These are phyloP conservation scores for Liparis tanakae DNA, from an alignment of 2,797 vertebrate genomes.

Conservation along the genomic window DNA sequence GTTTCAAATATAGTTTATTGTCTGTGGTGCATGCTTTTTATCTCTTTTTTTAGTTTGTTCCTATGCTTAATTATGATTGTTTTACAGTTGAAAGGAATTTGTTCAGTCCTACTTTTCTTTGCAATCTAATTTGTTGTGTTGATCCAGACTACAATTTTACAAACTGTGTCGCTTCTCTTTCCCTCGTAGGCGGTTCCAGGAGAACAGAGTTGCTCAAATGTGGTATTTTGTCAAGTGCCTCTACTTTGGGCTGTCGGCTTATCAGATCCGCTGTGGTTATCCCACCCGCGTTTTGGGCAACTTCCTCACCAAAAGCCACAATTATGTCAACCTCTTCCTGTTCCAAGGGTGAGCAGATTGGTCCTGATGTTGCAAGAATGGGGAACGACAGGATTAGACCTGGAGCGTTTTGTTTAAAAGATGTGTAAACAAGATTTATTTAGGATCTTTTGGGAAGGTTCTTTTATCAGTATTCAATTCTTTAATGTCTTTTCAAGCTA, in stretches of 20 bases:
- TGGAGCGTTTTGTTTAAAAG: neutral
- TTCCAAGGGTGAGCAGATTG: slow-evolving; percentile 92
- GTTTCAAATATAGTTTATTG: neutral
- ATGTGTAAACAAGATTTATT: slow-evolving; percentile 4
- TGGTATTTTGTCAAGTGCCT: slow-evolving; percentile 99
- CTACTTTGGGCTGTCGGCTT: slow-evolving; percentile 98
- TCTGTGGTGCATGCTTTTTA: neutral
- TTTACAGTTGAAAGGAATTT: slow-evolving; percentile 8
- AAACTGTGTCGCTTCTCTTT: slow-evolving; percentile 25
- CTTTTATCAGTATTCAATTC: neutral
- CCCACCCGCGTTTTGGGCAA: slow-evolving; percentile 97
- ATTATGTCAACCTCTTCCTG: slow-evolving; percentile 98
- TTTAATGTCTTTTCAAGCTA: neutral
- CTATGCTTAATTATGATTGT: neutral
- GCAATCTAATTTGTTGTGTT: neutral
- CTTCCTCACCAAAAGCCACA: slow-evolving; percentile 99
- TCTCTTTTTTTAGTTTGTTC: neutral
- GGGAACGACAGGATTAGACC: neutral
- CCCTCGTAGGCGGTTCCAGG: slow-evolving; percentile 91
- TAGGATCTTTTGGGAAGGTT: neutral
- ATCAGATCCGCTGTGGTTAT: slow-evolving; percentile 99
- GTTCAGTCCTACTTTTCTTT: neutral
- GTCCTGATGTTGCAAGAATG: slow-evolving; percentile 14
- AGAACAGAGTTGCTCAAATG: slow-evolving; percentile 95
- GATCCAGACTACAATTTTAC: neutral